These are phyloP conservation scores for Brenthis hecate DNA, from an alignment of 2,888 invertebrate genomes.

Conservation along the genomic window DNA sequence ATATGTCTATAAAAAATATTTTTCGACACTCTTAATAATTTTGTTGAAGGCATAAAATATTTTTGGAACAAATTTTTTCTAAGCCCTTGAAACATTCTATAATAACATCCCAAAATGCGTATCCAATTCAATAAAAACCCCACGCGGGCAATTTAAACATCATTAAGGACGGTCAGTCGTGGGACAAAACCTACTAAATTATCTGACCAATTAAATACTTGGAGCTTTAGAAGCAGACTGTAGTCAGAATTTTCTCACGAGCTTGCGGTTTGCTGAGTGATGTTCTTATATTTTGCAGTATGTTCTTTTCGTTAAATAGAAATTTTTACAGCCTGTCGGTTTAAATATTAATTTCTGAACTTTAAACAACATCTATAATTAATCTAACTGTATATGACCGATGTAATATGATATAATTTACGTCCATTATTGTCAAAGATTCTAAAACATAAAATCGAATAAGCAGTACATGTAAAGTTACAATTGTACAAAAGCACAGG, in stretches of 20 bases:
- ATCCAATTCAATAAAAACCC: constrained; percentile 30
- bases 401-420: too few relatives aligned
- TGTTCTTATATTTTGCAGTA: constrained; percentile 31
- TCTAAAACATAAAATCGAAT: constrained; percentile 2
- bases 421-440: not conserved
- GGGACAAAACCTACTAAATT: constrained; percentile 48
- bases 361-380: too few relatives aligned
- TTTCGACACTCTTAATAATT: not conserved
- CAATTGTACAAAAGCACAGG: constrained; percentile 7
- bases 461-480: constrained; percentile 18
- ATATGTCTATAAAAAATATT: too few relatives aligned
- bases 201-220: constrained; percentile 50
- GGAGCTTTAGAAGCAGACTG: constrained; percentile 29
- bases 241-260: constrained; percentile 36
- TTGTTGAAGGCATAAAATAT: not conserved
- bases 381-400: too few relatives aligned
- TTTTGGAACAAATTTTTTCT: constrained; percentile 10
- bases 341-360: not conserved
- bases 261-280: constrained; percentile 27
- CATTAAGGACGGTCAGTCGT: constrained; percentile 61
- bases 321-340: constrained; percentile 1
- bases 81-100: constrained; percentile 22
- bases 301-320: not conserved
- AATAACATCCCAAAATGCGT: constrained; percentile 13
- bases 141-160: constrained; percentile 50